phyloP scores from a whole-genome alignment of 2,888 invertebrate genomes.

The Drosophila affinis region DNA sequence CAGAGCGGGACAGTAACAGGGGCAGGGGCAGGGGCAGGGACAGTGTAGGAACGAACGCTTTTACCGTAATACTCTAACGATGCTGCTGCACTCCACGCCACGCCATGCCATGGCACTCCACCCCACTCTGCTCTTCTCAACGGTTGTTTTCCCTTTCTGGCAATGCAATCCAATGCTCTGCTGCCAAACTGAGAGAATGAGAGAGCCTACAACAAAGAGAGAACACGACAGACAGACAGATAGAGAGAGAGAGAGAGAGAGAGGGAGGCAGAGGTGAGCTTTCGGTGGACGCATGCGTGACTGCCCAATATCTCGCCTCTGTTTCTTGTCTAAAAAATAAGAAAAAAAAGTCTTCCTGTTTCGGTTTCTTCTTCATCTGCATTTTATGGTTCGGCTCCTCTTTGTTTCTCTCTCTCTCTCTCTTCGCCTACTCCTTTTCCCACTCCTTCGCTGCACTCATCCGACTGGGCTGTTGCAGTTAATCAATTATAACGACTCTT shows the following conservation, averaged over 20 bases:
- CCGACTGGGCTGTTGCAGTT: constrained; percentile 66
- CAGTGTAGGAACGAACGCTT: constrained; percentile 9
- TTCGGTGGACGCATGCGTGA: constrained; percentile 65
- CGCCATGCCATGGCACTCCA: too few species aligned
- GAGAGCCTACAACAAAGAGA: not conserved
- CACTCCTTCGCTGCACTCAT: constrained; percentile 25
- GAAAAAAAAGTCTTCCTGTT: constrained; percentile 71
- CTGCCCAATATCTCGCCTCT: constrained; percentile 50
- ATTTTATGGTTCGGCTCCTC: constrained; percentile 54
- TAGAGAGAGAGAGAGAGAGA: constrained; percentile 4
- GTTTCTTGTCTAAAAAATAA: constrained; percentile 20
- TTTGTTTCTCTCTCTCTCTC: constrained; percentile 14
- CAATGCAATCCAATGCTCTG: constrained; percentile 28
- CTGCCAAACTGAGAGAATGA: constrained; percentile 41
- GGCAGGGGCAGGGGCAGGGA: too few species aligned
- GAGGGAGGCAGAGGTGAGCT: constrained; percentile 6
- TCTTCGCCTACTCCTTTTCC: constrained; percentile 8
- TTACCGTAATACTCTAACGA: constrained; percentile 54
- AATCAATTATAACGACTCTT: constrained; percentile 83
- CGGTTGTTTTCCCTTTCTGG: constrained; percentile 83
- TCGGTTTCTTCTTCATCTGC: constrained; percentile 67
- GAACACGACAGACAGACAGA: constrained; percentile 20
- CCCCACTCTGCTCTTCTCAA: constrained; percentile 47
- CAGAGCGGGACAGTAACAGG: constrained; percentile 13
- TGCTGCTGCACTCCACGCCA: constrained; percentile 12